Percentiles rank a stretch among this genome's conserved stretches.
phyloP scores from a whole-genome alignment of 2,797 vertebrate species.

The Siniperca undulata region DNA sequence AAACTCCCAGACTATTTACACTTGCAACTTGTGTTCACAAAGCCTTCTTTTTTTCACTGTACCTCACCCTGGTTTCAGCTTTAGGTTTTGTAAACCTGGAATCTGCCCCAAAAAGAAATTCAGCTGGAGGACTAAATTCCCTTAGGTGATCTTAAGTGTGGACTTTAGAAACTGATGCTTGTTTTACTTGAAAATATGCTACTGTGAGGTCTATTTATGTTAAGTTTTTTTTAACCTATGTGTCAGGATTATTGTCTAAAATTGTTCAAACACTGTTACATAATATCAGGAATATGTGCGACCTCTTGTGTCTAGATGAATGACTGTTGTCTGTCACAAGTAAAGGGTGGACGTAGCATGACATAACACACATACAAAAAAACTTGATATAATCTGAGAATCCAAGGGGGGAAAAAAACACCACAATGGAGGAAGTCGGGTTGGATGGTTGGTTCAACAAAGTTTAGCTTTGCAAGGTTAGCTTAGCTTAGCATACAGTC shows the following conservation, averaged over 20 bases:
- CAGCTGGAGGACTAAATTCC: neutral
- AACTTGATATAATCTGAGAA: too few relatives aligned
- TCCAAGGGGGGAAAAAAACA: too few relatives aligned
- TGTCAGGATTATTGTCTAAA: neutral
- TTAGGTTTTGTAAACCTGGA: neutral
- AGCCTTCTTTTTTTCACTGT: slow-evolving; percentile 1
- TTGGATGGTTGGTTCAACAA: neutral
- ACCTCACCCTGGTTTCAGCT: neutral
- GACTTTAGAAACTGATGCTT: neutral
- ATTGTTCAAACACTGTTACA: neutral
- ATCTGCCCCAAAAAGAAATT: neutral
- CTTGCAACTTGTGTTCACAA: neutral
- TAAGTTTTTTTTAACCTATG: neutral
- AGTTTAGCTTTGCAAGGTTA: neutral
- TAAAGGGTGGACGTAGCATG: too few relatives aligned
- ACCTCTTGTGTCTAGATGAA: neutral
- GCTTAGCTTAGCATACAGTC: too few relatives aligned
- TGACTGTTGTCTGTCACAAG: neutral
- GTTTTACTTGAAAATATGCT: neutral
- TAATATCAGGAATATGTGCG: neutral
- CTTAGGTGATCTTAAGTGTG: neutral
- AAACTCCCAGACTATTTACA: slow-evolving; percentile 15
- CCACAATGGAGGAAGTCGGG: too few relatives aligned
- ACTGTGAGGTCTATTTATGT: neutral
- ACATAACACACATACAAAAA: too few relatives aligned